Conservation (phyloP, 2,888 invertebrate genomes). For the Mycalesis mineus region DNA sequence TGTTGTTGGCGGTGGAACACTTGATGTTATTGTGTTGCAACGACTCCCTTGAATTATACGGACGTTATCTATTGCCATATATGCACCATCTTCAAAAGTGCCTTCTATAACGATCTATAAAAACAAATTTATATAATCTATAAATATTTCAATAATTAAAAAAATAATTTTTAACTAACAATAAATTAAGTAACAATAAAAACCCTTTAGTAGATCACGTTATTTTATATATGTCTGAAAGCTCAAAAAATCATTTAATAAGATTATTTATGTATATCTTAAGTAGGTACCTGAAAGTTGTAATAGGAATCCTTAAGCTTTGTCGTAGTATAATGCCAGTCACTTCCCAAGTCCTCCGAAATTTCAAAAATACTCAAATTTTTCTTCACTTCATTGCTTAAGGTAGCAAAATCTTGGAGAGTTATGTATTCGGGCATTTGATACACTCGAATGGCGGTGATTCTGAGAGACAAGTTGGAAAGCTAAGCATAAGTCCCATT, state of each 20-base stretch:
- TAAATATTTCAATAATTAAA: background rate
- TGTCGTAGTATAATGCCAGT: background rate
- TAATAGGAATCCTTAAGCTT: background rate
- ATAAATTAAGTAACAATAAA: too few relatives aligned
- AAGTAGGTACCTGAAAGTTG: background rate
- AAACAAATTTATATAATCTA: background rate
- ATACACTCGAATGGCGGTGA: background rate
- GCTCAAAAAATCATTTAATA: too few relatives aligned
- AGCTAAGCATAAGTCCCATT: too few relatives aligned
- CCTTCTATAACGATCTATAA: background rate
- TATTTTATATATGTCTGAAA: too few relatives aligned
- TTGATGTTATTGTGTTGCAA: background rate
- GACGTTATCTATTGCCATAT: background rate
- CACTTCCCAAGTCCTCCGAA: background rate
- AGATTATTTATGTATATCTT: too few relatives aligned
- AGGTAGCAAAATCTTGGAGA: background rate
- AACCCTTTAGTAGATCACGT: too few relatives aligned
- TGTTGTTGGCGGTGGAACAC: background rate
- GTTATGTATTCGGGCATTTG: background rate
- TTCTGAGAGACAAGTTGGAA: background rate
- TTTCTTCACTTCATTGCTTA: background rate
- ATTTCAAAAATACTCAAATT: background rate
- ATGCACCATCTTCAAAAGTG: background rate
- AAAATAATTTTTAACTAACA: background rate
- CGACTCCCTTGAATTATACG: background rate